Conservation (phyloP, 2,888 invertebrate species). For the Zygothrica quintamaculata region DNA sequence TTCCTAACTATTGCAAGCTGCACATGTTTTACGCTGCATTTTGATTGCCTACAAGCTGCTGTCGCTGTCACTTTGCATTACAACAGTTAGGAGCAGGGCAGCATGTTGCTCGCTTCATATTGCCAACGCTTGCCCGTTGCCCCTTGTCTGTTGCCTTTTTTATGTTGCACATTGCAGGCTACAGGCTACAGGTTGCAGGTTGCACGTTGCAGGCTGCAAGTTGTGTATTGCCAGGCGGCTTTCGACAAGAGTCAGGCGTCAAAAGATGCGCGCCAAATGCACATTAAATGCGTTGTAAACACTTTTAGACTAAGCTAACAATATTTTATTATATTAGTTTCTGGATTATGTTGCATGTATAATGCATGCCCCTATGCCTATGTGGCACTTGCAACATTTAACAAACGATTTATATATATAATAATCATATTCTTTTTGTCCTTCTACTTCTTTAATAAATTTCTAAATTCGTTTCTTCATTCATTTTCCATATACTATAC, state of each 20-base stretch:
- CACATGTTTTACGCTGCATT: constrained; percentile 75
- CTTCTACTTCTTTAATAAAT: no score
- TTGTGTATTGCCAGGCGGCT: constrained; percentile 11
- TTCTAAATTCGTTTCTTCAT: no score
- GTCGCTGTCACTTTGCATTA: constrained; percentile 79
- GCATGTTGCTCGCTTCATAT: no score
- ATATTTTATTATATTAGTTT: neutral
- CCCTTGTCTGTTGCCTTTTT: no score
- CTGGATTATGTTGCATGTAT: constrained; percentile 2
- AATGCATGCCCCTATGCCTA: no score
- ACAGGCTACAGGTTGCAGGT: neutral
- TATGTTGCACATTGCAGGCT: no score
- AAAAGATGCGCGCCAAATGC: constrained; percentile 21
- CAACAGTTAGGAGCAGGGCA: constrained; percentile 48
- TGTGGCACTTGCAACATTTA: no score
- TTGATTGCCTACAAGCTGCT: constrained; percentile 76
- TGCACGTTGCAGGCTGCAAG: constrained; percentile 4
- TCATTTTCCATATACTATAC: no score
- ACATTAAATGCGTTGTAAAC: constrained; percentile 10
- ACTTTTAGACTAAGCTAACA: neutral
- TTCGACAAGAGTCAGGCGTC: constrained; percentile 23
- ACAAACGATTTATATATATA: no score
- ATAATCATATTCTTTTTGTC: no score
- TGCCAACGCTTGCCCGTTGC: no score
- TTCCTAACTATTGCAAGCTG: constrained; percentile 57